Conservation (phyloP, 2,888 invertebrate species). For the Tryphoninae sp. region DNA sequence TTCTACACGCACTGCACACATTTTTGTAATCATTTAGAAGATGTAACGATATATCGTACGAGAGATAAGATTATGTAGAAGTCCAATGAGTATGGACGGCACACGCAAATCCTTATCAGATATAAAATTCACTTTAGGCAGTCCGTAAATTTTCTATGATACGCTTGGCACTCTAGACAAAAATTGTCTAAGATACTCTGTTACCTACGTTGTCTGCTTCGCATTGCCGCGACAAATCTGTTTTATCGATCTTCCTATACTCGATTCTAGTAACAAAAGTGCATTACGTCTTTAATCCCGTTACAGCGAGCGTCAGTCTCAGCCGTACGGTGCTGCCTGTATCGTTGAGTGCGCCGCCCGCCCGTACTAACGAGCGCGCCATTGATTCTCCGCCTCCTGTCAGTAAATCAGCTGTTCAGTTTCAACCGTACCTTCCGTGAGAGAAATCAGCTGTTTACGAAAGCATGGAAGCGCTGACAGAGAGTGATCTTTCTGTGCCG, state of each 20-base stretch:
- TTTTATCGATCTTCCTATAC: background rate
- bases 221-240: too few species aligned
- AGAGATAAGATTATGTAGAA: too few species aligned
- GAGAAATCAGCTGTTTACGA: conserved; percentile 76
- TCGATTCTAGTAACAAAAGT: conserved; percentile 38
- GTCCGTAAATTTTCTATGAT: too few species aligned
- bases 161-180: too few species aligned
- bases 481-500: conserved; percentile 86
- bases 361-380: conserved; percentile 36
- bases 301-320: background rate
- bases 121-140: too few species aligned
- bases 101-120: too few species aligned
- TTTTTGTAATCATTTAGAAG: too few species aligned
- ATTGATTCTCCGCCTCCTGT: conserved; percentile 56
- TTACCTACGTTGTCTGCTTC: too few species aligned
- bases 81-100: too few species aligned
- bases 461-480: conserved; percentile 81
- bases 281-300: background rate
- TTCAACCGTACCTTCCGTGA: conserved; percentile 57
- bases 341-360: conserved; percentile 30
- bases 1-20: too few species aligned
- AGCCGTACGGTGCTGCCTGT: conserved; percentile 62
- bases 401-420: conserved; percentile 78
- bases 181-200: too few species aligned
- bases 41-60: too few species aligned